phyloP scores from a whole-genome alignment of 2,888 invertebrate species.

The Rhagonycha fulva region DNA sequence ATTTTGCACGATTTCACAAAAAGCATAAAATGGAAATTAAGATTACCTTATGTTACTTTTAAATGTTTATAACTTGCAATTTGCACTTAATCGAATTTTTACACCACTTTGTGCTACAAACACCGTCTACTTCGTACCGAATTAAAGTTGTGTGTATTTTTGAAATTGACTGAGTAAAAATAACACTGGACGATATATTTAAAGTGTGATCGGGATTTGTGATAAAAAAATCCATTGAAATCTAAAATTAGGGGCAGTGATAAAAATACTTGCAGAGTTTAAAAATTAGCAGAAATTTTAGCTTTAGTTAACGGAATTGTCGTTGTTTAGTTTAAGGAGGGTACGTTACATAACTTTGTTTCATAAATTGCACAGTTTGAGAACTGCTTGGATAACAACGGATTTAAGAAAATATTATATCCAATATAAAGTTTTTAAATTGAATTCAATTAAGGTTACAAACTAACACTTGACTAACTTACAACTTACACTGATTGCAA shows the following conservation, averaged over 20 bases:
- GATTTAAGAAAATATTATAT: background rate
- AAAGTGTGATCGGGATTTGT: background rate
- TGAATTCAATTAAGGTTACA: background rate
- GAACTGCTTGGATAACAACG: too few species aligned
- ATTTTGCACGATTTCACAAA: background rate
- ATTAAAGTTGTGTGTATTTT: background rate
- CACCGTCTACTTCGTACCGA: background rate
- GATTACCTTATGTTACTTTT: background rate
- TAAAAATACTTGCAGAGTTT: too few species aligned
- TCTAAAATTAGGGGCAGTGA: background rate
- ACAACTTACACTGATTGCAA: slow-evolving; percentile 49
- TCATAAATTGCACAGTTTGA: background rate
- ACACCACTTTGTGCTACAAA: background rate
- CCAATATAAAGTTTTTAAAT: background rate
- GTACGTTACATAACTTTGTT: background rate
- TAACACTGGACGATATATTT: background rate
- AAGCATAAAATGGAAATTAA: background rate
- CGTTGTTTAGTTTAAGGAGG: background rate
- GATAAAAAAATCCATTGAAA: background rate
- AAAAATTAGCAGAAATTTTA: background rate
- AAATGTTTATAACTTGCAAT: background rate
- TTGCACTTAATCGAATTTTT: background rate
- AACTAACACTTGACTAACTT: background rate
- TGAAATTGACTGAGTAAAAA: background rate
- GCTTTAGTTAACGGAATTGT: background rate